Base-by-base conservation (phyloP, 2,113 vertebrate genomes). In the Rhea americana region DNA sequence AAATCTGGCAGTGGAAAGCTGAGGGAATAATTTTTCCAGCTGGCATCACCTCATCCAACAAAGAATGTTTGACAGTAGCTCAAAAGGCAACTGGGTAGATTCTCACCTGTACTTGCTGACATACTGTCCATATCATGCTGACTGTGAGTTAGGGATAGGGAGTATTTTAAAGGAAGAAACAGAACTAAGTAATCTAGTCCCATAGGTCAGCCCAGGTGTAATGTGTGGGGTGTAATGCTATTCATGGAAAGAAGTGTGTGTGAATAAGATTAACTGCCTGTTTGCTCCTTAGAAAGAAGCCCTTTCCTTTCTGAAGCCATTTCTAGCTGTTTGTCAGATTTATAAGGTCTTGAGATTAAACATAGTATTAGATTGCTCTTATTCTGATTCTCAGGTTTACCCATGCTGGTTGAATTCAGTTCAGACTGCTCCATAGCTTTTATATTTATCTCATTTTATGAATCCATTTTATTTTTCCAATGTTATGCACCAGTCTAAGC, bases 381-480 rank as follows among this genome's bases (percentile, higher is more conserved):
- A 94, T 94, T 96, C 92, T 79, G 73, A 74, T 87, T 81, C 81
- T 81, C 68, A 65, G 63, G 63, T 76, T 89, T 85, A 75, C 78
- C 78, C 71, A 48, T 78, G 77, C 59, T 90, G 86, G 66, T 21
- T 71, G 89, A 91, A 91, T 73, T 71, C 77, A 37, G 82, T 73
- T 62, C 81, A 45, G 45, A 77, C 66, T 62, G 84, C 81, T 82
- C 75, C 82, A 32, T 32, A 22, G 74, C 93, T 93, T 89, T 95
- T 86, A 91, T 89, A 79, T 91, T 93, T 93, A 95, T 89, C 81
- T 84, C 71, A 56, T 91, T 91, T 87, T 70, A 90, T 26, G 24
- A 91, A 85, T 93, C 90, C 78, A 94, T 87, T 95, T 93, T 87
- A 70, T 85, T 95, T 89, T 85, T 81, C 74, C 65, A 70, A 11